phyloP scores from a whole-genome alignment of 2,113 vertebrate genomes.

The Psilopogon haemacephalus region DNA sequence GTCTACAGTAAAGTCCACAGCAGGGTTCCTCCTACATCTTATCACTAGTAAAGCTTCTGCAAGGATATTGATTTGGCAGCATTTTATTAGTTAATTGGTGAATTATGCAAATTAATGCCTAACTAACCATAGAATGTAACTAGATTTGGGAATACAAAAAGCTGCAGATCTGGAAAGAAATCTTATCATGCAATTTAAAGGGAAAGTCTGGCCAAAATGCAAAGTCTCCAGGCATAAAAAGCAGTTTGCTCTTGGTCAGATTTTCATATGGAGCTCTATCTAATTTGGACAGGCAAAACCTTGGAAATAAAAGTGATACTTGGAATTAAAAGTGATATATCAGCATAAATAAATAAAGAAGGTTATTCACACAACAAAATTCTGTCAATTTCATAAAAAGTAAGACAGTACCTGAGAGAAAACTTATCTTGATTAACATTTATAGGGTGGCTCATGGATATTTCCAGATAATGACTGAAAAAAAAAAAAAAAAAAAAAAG shows the following conservation, averaged over 20 bases:
- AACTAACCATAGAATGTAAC: neutral
- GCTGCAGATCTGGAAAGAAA: neutral
- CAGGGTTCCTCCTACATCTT: neutral
- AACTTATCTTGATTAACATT: neutral
- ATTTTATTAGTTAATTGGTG: constrained; percentile 19
- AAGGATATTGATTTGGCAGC: neutral
- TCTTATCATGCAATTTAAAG: neutral
- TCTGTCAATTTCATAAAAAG: neutral
- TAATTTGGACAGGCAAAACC: neutral
- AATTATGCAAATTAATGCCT: constrained; percentile 7
- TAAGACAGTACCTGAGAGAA: neutral
- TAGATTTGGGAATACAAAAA: constrained; percentile 25
- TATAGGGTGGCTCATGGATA: neutral
- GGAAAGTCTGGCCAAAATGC: neutral
- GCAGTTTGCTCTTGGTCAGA: neutral
- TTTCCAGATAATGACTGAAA: neutral
- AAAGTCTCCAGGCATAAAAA: neutral
- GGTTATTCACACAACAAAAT: neutral
- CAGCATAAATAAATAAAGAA: neutral
- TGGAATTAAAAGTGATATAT: neutral
- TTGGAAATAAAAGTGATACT: neutral
- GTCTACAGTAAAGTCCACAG: neutral
- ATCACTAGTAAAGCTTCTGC: neutral
- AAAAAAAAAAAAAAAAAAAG: neutral
- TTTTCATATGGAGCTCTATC: neutral